These are phyloP conservation scores for Lucifuga dentata DNA, from an alignment of 2,113 vertebrate genomes.

Conservation along the genomic window DNA sequence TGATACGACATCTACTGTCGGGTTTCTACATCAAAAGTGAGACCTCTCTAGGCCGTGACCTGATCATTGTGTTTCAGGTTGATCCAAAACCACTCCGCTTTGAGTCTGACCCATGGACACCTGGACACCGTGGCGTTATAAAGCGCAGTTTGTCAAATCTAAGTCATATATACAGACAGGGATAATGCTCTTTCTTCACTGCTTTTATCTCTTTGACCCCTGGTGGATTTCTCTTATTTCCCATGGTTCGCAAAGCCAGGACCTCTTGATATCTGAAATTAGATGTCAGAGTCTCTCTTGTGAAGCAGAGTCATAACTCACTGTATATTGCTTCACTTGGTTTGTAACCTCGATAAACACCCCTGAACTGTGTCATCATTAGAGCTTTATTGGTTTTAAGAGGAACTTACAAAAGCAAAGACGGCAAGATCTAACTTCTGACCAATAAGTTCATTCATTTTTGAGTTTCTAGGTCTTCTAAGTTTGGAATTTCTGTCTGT, in stretches of 20 bases:
- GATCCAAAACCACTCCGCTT: neutral
- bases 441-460: neutral
- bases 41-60: constrained; percentile 28
- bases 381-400: constrained; percentile 61
- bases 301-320: constrained; percentile 58
- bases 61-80: constrained; percentile 18
- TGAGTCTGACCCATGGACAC: neutral
- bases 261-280: constrained; percentile 62
- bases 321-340: constrained; percentile 46
- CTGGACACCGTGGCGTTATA: constrained; percentile 33
- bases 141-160: constrained; percentile 25
- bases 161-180: constrained; percentile 13
- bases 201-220: constrained; percentile 57
- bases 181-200: neutral
- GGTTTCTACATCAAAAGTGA: constrained; percentile 42
- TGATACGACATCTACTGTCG: constrained; percentile 9
- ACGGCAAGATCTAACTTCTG: neutral
- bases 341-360: constrained; percentile 37
- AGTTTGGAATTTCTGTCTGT: neutral
- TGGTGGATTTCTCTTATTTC: constrained; percentile 69
- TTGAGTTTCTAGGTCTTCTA: neutral
- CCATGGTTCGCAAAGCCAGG: constrained; percentile 46
- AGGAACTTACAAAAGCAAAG: constrained; percentile 10
- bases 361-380: constrained; percentile 17
- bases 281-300: constrained; percentile 58